phyloP scores from a whole-genome alignment of 2,797 vertebrate genomes.

The Rhinatrema bivittatum region DNA sequence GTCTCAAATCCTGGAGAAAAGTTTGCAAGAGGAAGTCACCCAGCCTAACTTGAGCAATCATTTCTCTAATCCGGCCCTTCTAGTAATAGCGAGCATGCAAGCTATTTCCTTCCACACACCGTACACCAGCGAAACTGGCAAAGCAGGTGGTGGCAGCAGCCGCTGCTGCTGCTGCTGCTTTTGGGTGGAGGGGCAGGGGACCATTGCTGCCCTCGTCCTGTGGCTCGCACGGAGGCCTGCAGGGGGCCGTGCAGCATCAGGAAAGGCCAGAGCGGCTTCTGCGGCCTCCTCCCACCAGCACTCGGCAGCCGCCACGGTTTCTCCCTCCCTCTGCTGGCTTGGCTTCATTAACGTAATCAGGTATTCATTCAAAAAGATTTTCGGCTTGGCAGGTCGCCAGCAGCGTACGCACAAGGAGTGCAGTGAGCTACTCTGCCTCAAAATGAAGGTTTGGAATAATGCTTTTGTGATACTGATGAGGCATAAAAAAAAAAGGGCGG shows the following conservation, averaged over 20 bases:
- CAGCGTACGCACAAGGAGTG: conserved; percentile 45
- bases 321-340: conserved; percentile 71
- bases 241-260: conserved; percentile 57
- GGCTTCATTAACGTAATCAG: conserved; percentile 77
- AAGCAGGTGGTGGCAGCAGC: conserved; percentile 22
- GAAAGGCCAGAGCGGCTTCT: conserved; percentile 68
- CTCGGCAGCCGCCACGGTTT: conserved; percentile 60
- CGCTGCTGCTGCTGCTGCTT: conserved; percentile 51
- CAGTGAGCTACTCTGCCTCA: background rate
- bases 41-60: too few relatives aligned
- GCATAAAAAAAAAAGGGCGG: too few relatives aligned
- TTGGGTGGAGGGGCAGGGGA: conserved; percentile 26
- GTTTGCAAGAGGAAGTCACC: too few relatives aligned
- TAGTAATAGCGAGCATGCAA: too few relatives aligned
- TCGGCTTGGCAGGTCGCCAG: conserved; percentile 61
- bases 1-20: too few relatives aligned
- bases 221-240: conserved; percentile 64
- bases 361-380: conserved; percentile 89
- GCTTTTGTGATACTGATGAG: background rate
- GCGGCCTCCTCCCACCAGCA: conserved; percentile 57
- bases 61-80: too few relatives aligned
- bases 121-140: conserved; percentile 31
- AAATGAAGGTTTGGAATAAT: background rate
- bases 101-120: conserved; percentile 19
- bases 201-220: conserved; percentile 38